Base-by-base conservation (phyloP, 35 echinoderm and acorn worm species). In the Holothuria glaberrima region DNA sequence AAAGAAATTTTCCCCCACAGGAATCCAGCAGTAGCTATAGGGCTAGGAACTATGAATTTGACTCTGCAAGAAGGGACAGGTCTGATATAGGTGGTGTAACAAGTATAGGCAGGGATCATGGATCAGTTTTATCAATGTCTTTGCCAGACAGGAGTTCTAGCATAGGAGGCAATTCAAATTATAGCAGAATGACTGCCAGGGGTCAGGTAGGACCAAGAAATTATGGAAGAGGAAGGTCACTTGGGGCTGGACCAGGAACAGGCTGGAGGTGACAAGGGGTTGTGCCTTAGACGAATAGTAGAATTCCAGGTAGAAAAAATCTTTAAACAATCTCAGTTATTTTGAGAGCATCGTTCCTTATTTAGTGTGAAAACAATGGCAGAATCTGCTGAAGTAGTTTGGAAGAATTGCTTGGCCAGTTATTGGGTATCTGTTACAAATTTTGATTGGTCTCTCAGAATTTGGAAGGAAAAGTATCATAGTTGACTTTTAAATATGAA, bases 231-330 rank as follows among this genome's bases (percentile, higher is more conserved):
- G 80, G 80, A 36, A 48, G 80, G 9, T 84, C 80, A 32, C 34
- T 84, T 26, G 80, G 80, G 56, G 80, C 80, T 28, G 80, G 80
- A 36, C 80, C 80, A 18, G 80, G 80, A 10, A 84, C 80, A 10
- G 80, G 80, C 22, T 84, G 80, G 80, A 84, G 80, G 80, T 84
- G 80, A 84, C 80, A 22, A 46, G 52, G 80, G 12, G 12, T 54
- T 54, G 50, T 54, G 13, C 50, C 50, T 54, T 54, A 54, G 50
- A 17, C 0, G 3, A 69, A 29, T 69, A 10, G 9, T 12, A 24
- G 3, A 29, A 69, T 26, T 9, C 66, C 66, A 29, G 22, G 9
- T 33, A 54, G 50, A 54, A 14, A 54, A 54, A 54, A 54, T 1
- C 0, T 5, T 54, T 14, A 54, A 54, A 54, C 50, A 54, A 54